These are phyloP conservation scores for Pissodes strobi DNA, from an alignment of 1,140 invertebrate species.

Conservation along the genomic window DNA sequence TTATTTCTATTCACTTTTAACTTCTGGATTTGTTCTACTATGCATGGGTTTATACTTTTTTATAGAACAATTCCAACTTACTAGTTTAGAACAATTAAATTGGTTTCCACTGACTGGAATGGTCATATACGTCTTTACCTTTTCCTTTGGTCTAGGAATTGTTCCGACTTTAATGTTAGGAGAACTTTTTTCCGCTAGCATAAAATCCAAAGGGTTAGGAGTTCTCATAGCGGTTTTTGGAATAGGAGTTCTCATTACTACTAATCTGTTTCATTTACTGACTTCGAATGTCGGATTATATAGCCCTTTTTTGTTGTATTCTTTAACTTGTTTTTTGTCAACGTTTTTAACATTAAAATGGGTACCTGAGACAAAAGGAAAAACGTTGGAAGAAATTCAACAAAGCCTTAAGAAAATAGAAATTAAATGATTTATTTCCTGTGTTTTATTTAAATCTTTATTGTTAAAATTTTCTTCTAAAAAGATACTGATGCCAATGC, in stretches of 20 bases:
- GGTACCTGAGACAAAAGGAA: slow-evolving; percentile 90
- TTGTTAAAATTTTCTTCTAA: too few relatives aligned
- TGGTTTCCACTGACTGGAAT: slow-evolving; percentile 47
- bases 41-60: slow-evolving; percentile 59
- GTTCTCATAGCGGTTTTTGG: slow-evolving; percentile 40
- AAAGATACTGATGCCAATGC: too few relatives aligned
- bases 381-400: slow-evolving; percentile 87
- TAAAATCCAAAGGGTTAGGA: slow-evolving; percentile 46
- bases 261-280: slow-evolving; percentile 52
- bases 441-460: too few relatives aligned
- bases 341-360: slow-evolving; percentile 76
- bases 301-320: slow-evolving; percentile 82
- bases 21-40: slow-evolving; percentile 38
- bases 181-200: slow-evolving; percentile 50
- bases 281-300: slow-evolving; percentile 64
- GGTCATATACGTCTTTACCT: slow-evolving; percentile 43
- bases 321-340: slow-evolving; percentile 69
- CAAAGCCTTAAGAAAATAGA: slow-evolving; percentile 63
- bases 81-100: slow-evolving; percentile 43
- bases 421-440: too few relatives aligned
- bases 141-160: slow-evolving; percentile 46
- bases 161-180: slow-evolving; percentile 50
- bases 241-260: slow-evolving; percentile 49
- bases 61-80: slow-evolving; percentile 24
- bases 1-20: slow-evolving; percentile 35